phyloP scores from a whole-genome alignment of 2,888 invertebrate species.

The Papilio gigon region DNA sequence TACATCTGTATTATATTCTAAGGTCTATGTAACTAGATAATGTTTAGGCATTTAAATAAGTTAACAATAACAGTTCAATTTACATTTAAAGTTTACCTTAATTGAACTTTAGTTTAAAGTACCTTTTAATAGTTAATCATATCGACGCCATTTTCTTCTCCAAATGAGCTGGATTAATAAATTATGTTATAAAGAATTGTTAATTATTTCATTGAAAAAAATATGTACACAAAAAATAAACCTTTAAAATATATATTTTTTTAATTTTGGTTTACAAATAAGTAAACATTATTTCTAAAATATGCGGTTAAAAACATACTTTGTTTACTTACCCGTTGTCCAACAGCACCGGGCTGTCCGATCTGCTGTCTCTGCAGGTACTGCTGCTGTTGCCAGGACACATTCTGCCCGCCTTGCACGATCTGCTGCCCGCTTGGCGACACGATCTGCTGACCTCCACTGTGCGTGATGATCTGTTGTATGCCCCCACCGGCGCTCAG shows the following conservation, averaged over 20 bases:
- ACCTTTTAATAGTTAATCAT: conserved; percentile 20
- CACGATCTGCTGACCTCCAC: conserved; percentile 76
- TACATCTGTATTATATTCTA: conserved; percentile 2
- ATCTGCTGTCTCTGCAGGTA: conserved; percentile 79
- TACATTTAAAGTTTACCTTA: conserved; percentile 23
- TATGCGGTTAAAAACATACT: conserved; percentile 37
- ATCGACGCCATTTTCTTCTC: conserved; percentile 27
- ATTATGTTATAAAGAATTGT: neutral
- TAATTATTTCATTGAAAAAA: neutral
- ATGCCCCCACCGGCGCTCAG: conserved; percentile 68
- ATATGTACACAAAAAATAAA: too few relatives aligned
- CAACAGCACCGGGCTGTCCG: conserved; percentile 78
- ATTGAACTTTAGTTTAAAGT: neutral
- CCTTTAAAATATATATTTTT: too few relatives aligned
- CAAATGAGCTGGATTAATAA: conserved; percentile 30
- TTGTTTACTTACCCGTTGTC: conserved; percentile 69
- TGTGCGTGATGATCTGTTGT: conserved; percentile 79
- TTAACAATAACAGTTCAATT: neutral
- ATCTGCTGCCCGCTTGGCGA: conserved; percentile 76
- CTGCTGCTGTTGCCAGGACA: conserved; percentile 79
- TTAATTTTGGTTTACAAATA: too few relatives aligned
- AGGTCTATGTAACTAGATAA: neutral
- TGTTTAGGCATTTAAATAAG: too few relatives aligned
- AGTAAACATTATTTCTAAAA: too few relatives aligned
- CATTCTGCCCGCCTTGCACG: conserved; percentile 75